Evolutionary conservation across 2,888 invertebrate species (phyloP), one percentile per base, ranked within the genome.

Genomic region (Pharmacophagus antenor): DNA sequence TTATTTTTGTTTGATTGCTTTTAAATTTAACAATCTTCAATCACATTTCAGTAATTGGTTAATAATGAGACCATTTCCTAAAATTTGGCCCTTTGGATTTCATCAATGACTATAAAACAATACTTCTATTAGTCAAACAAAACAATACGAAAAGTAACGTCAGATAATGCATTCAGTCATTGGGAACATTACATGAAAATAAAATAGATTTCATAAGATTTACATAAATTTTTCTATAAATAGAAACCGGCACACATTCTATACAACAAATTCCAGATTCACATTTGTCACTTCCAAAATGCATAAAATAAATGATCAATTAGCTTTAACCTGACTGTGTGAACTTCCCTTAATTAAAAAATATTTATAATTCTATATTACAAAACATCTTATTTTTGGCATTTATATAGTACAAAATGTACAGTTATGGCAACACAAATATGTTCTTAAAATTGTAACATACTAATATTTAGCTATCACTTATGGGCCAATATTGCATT

Each of bases 371-470:
- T 59, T 62, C 67, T 72, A 73, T 67, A 67, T 66, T 61, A 65
- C 65, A 69, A 67, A 72, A 67, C 63, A 64, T 68, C 65, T 70
- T 72, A 66, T 79, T 76, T 80, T 80, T 79, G 80, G 79, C 78
- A 79, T 79, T 75, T 76, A 70, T 78, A 79, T 78, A 74, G 68
- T 76, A 79, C 74, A 76, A 67, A 76, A 75, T 71, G 70, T 78
- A 76, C 74, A 76, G 63, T 48, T 27, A 56, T 41, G 56, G 51
- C 65, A 56, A 62, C 61, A 62, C 56, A 56, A 49, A 54, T 37
- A 47, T 57, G 48, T 42, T 31, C 15, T 58, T 22, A 62, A 25
- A 65, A 62, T 55, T 61, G 59, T 62, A 37, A 49, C 42, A 50
- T 22, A 44, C 44, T 37, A 53, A 46, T 17, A 53, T 18, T n/a